Conservation (phyloP, 2,113 vertebrate genomes). For the Sminthopsis crassicaudata region DNA sequence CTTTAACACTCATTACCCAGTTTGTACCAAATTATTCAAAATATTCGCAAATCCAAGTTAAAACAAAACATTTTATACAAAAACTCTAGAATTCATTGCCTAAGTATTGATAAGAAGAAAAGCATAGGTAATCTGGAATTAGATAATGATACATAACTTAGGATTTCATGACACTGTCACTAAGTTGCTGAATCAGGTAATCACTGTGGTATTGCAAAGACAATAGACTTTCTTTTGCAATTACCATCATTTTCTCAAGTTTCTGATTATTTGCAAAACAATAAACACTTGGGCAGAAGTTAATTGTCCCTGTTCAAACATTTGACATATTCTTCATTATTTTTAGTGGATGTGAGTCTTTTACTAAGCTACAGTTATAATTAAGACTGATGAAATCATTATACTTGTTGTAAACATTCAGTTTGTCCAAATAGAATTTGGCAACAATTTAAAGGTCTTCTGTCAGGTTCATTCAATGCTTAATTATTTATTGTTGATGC, state of each 20-base stretch:
- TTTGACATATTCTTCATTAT: conserved; percentile 84
- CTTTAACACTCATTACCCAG: background rate
- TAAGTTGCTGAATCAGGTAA: conserved; percentile 47
- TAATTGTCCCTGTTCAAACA: conserved; percentile 82
- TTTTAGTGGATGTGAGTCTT: conserved; percentile 78
- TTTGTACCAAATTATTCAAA: conserved; percentile 16
- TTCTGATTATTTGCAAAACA: conserved; percentile 83
- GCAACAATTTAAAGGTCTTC: conserved; percentile 87
- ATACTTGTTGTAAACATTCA: conserved; percentile 85
- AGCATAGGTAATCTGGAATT: background rate
- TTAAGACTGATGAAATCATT: conserved; percentile 91
- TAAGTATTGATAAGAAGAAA: conserved; percentile 8
- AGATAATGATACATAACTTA: background rate
- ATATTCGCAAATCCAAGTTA: background rate
- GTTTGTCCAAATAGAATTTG: conserved; percentile 87
- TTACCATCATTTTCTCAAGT: conserved; percentile 65
- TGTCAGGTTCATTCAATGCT: conserved; percentile 86
- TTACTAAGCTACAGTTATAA: conserved; percentile 80
- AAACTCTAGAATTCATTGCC: background rate
- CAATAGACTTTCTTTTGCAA: conserved; percentile 73
- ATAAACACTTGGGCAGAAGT: conserved; percentile 80
- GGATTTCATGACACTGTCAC: conserved; percentile 7
- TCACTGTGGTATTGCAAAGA: conserved; percentile 46
- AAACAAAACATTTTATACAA: background rate
- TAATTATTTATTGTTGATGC: conserved; percentile 83